Conservation (phyloP, 2,113 vertebrate genomes). For the Rhabdornis inornatus region DNA sequence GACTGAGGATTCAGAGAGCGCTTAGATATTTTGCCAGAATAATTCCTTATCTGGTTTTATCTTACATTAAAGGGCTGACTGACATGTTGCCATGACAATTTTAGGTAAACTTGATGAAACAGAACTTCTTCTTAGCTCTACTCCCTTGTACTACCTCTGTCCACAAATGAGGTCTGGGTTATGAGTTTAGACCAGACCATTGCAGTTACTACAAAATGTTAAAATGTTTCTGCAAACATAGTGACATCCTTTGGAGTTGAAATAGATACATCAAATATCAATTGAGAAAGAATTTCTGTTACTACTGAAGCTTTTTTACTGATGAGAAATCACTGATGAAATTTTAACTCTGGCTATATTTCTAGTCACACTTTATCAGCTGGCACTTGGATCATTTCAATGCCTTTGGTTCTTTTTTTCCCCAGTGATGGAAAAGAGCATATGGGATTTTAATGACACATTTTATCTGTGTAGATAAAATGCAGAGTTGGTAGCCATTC, state of each 20-base stretch:
- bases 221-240: background rate
- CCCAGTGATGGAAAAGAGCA: background rate
- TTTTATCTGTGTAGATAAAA: conserved; percentile 46
- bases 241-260: background rate
- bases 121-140: background rate
- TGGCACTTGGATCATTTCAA: conserved; percentile 1
- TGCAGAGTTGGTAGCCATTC: background rate
- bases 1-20: background rate
- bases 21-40: background rate
- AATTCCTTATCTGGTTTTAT: background rate
- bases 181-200: background rate
- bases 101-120: background rate
- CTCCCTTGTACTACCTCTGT: background rate
- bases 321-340: background rate
- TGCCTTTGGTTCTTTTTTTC: background rate
- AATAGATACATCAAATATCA: background rate
- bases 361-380: background rate
- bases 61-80: background rate
- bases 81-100: background rate
- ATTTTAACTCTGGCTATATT: background rate
- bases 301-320: background rate
- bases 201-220: background rate
- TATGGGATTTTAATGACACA: background rate
- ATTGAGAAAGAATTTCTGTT: background rate
- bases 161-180: background rate